Percentiles rank a stretch among this genome's conserved stretches.
These are phyloP conservation scores for Scylla paramamosain DNA, from an alignment of 1,140 invertebrate species.

Conservation along the genomic window DNA sequence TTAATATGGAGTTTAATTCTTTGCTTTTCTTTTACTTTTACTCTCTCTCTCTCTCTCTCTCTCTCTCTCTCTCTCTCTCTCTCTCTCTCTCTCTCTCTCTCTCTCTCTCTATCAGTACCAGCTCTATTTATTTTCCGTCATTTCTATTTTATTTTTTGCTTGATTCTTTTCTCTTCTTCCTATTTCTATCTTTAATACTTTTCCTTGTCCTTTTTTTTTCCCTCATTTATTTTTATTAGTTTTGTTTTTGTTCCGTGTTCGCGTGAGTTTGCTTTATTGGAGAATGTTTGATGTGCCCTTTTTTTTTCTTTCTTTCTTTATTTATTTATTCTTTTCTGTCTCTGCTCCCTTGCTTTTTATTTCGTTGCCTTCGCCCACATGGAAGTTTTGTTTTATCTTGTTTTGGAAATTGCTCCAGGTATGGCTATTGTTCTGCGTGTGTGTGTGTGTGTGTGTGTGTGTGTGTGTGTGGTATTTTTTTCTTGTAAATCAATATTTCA, in stretches of 20 bases:
- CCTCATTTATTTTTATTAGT: not conserved
- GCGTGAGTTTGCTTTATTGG: not conserved
- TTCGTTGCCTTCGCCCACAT: too few species aligned
- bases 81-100: not conserved
- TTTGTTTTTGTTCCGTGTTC: not conserved
- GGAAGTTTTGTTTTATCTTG: too few species aligned
- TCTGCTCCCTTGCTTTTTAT: too few species aligned
- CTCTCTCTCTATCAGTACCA: not conserved
- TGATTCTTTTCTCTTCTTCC: not conserved
- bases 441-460: too few species aligned
- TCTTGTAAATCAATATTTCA: too few species aligned
- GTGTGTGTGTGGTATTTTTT: too few species aligned
- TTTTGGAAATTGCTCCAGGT: too few species aligned
- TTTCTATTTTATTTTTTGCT: too few species aligned
- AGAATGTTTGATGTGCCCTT: not conserved
- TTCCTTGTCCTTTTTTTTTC: not conserved
- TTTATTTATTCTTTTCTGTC: too few species aligned
- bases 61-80: conserved; percentile 29
- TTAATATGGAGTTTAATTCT: not conserved
- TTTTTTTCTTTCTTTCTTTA: not conserved
- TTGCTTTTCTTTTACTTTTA: not conserved
- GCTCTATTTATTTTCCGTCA: not conserved
- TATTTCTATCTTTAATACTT: not conserved
- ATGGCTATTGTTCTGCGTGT: too few species aligned
- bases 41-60: not conserved